A percentile compares a stretch with the other conserved stretches of the same genome.
Evolutionary conservation across 2,797 vertebrate genomes (phyloP).

Genomic region (Decapterus maruadsi): DNA sequence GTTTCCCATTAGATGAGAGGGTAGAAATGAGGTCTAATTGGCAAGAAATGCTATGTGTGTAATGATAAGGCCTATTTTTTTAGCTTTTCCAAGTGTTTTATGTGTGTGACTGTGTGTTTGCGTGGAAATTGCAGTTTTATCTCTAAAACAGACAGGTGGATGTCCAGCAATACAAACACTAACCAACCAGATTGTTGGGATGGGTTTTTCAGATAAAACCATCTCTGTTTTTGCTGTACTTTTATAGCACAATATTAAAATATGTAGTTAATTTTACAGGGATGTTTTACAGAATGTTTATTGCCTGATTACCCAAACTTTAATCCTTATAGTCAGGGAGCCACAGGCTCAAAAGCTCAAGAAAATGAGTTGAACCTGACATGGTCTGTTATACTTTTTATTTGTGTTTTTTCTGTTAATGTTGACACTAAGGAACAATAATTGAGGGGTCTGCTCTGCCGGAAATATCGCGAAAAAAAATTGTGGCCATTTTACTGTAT

Average conservation of each 20-base stretch:
- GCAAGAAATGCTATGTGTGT: conserved; percentile 62
- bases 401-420: too few relatives aligned
- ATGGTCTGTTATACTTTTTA: too few relatives aligned
- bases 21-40: conserved; percentile 58
- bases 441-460: too few relatives aligned
- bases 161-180: not conserved
- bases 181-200: not conserved
- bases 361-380: too few relatives aligned
- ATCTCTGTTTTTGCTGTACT: not conserved
- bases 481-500: too few relatives aligned
- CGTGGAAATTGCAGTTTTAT: not conserved
- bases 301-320: not conserved
- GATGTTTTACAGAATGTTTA: not conserved
- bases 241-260: not conserved
- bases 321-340: too few relatives aligned
- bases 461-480: too few relatives aligned
- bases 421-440: too few relatives aligned
- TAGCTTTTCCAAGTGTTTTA: not conserved
- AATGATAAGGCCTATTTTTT: conserved; percentile 54
- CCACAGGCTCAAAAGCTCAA: too few relatives aligned
- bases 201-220: too few relatives aligned
- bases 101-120: not conserved
- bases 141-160: not conserved
- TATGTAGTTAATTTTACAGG: too few relatives aligned
- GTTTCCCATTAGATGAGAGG: conserved; percentile 56